phyloP scores from a whole-genome alignment of 2,113 vertebrate genomes.

The Phylloscopus whistleri region DNA sequence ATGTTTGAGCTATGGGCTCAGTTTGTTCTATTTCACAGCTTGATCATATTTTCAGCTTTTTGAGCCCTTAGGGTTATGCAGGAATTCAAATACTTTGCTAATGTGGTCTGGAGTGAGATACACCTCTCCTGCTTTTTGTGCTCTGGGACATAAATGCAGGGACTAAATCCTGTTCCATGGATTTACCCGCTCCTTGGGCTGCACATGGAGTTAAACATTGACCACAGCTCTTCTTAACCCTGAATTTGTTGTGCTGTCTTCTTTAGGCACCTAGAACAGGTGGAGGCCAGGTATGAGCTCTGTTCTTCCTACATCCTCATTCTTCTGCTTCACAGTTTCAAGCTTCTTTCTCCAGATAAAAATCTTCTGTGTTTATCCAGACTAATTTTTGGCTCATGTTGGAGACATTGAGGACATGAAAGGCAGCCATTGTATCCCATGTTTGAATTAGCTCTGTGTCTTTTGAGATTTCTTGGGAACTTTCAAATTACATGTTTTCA shows the following conservation, averaged over 20 bases:
- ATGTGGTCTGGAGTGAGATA: not conserved
- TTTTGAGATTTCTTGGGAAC: constrained; percentile 21
- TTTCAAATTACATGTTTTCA: not conserved
- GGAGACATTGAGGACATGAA: not conserved
- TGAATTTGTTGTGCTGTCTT: not conserved
- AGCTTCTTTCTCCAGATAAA: not conserved
- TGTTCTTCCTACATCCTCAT: not conserved
- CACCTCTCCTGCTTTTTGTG: not conserved
- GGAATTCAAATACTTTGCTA: not conserved
- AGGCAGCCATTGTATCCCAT: not conserved
- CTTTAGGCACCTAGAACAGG: not conserved
- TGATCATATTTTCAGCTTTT: not conserved
- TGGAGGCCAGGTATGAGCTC: not conserved
- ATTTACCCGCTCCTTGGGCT: not conserved
- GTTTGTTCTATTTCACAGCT: not conserved
- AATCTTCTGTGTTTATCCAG: not conserved
- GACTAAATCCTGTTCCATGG: not conserved
- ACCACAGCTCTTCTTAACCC: not conserved
- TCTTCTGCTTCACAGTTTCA: not conserved
- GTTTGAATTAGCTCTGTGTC: not conserved
- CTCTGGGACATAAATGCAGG: not conserved
- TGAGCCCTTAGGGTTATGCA: not conserved
- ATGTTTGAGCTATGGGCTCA: not conserved
- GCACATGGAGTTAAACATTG: not conserved
- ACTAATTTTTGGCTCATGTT: constrained; percentile 14